Evolutionary conservation across 2,113 vertebrate species (phyloP), one percentile per base, ranked within the genome.

Genomic region (Thunnus maccoyii): DNA sequence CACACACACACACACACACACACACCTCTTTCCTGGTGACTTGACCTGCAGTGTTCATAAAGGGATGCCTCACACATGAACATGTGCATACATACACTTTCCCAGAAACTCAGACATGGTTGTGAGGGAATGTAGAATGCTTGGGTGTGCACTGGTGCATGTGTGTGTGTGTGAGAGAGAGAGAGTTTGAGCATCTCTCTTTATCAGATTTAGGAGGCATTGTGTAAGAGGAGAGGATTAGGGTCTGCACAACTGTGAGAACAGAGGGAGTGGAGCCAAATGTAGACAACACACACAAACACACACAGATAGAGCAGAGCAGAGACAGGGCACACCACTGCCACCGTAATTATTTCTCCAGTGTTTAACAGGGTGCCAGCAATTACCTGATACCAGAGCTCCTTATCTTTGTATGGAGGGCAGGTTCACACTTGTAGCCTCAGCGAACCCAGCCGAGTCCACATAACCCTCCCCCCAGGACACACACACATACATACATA

Each of bases 341-440:
- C 87, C 86, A 84, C 86, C 63, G 11, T 92, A 91, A 93, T 95
- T 93, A 94, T 89, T 93, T 91, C 70, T 70, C 80, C 75, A 81
- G 75, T 70, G 58, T 92, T 89, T 93, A 90, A 94, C 86, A 87
- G 76, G 66, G 77, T 94, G 91, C 87, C 91, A 93, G 91, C 88
- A 93, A 94, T 94, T 91, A 94, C 89, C 91, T 93, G 93, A 94
- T 94, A 94, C 77, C 88, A 72, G 68, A 58, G 76, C 72, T 89
- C 78, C 84, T 94, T 92, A 90, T 92, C 90, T 92, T 70, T 41
- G 76, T 67, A 71, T 75, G 64, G 71, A 88, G 77, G 86, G 80
- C 94, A 93, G 84, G 94, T 93, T 89, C 68, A 88, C 82, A 88
- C 94, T 86, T 84, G 93, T 66, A 69, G 70, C 65, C 68, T 73